Evolutionary conservation across 2,113 vertebrate genomes (phyloP).

Genomic region (Phrynosoma platyrhinos): DNA sequence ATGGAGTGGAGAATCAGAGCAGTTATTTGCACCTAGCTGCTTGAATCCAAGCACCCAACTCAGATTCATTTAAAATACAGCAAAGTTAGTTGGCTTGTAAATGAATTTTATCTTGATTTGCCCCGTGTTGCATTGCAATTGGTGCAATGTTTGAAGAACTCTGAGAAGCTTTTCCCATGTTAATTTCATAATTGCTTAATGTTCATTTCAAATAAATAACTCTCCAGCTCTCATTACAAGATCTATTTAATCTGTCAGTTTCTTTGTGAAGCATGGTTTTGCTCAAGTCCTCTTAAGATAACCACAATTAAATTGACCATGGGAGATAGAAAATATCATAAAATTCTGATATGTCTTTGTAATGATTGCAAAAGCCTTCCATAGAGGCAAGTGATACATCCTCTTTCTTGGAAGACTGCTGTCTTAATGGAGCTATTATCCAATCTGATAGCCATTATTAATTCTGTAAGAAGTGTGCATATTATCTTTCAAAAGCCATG

Average conservation of each 20-base stretch:
- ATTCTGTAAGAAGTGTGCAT: slow-evolving; percentile 17
- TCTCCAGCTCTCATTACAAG: slow-evolving; percentile 31
- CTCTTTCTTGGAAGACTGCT: not conserved
- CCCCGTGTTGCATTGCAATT: not conserved
- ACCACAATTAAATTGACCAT: slow-evolving; percentile 36
- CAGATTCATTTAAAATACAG: not conserved
- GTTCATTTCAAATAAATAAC: slow-evolving; percentile 43
- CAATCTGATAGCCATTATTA: slow-evolving; percentile 58
- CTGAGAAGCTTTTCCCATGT: slow-evolving; percentile 51
- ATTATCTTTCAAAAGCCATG: slow-evolving; percentile 1
- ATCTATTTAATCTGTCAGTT: slow-evolving; percentile 58
- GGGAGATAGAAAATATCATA: slow-evolving; percentile 28
- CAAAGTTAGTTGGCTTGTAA: not conserved
- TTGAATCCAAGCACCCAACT: not conserved
- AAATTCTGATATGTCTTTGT: slow-evolving; percentile 11
- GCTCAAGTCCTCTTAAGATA: slow-evolving; percentile 36
- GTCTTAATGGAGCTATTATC: slow-evolving; percentile 43
- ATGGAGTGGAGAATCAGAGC: not conserved
- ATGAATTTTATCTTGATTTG: slow-evolving; percentile 12
- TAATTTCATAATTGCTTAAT: slow-evolving; percentile 58
- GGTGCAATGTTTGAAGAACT: slow-evolving; percentile 31
- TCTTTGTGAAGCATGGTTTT: slow-evolving; percentile 44
- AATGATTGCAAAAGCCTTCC: slow-evolving; percentile 41
- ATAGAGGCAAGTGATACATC: slow-evolving; percentile 34
- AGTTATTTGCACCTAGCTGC: not conserved